phyloP scores from a whole-genome alignment of 2,797 vertebrate species.

The Notamacropus eugenii region DNA sequence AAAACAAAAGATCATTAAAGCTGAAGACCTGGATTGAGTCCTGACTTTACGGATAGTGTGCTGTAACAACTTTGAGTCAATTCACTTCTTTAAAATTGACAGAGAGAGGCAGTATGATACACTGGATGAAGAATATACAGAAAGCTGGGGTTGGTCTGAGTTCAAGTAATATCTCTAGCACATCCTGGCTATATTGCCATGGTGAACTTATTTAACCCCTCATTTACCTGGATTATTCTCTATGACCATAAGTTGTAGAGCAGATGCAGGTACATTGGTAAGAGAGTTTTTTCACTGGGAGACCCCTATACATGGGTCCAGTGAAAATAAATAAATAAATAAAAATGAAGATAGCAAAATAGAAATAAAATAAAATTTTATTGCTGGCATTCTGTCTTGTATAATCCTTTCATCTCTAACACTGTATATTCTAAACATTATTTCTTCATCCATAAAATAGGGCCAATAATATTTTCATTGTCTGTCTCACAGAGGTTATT shows the following conservation, averaged over 20 bases:
- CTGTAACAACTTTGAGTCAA: neutral
- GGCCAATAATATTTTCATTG: neutral
- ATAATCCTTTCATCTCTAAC: neutral
- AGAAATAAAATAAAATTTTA: neutral
- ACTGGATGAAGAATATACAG: neutral
- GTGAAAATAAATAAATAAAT: neutral
- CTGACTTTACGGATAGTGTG: neutral
- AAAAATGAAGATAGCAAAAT: neutral
- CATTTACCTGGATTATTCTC: neutral
- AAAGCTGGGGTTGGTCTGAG: neutral
- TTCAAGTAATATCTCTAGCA: neutral
- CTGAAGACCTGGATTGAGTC: neutral
- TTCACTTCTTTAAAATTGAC: neutral
- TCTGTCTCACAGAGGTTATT: neutral
- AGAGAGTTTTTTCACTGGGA: neutral
- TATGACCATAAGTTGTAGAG: neutral
- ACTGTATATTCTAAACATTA: neutral
- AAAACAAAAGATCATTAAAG: neutral
- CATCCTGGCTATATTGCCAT: neutral
- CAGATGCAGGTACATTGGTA: neutral
- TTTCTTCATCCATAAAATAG: neutral
- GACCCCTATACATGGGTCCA: neutral
- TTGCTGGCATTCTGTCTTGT: neutral
- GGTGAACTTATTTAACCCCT: neutral
- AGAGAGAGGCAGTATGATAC: neutral